phyloP scores from a whole-genome alignment of 2,888 invertebrate genomes.

The Acheta domesticus region DNA sequence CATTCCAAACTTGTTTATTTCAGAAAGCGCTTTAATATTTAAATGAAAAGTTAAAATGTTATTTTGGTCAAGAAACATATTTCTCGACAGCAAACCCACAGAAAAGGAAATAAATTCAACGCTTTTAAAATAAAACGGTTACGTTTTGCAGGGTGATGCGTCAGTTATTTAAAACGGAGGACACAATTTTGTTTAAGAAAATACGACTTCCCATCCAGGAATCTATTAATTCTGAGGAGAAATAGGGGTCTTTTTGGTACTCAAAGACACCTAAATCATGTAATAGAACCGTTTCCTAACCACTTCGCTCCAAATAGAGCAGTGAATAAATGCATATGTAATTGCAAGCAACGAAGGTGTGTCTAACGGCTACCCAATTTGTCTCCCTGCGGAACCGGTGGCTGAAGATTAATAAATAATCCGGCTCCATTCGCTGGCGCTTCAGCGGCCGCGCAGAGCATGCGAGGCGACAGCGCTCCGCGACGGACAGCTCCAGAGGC shows the following conservation, averaged over 20 bases:
- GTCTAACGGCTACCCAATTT: not conserved
- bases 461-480: too few relatives aligned
- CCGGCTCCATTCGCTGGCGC: not conserved
- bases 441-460: too few relatives aligned
- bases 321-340: slow-evolving; percentile 9
- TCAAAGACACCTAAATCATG: not conserved
- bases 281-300: not conserved
- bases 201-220: not conserved
- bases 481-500: too few relatives aligned
- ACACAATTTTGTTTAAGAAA: not conserved
- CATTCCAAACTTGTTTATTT: too few relatives aligned
- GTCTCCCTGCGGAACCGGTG: not conserved
- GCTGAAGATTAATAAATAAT: not conserved
- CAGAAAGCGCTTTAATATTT: not conserved
- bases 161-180: not conserved
- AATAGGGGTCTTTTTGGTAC: not conserved
- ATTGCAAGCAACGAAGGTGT: not conserved
- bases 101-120: not conserved
- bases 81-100: not conserved
- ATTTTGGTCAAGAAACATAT: not conserved
- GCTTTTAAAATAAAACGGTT: not conserved
- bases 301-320: not conserved
- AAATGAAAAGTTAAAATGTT: not conserved
- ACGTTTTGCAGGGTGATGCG: not conserved
- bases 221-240: not conserved